Evolutionary conservation across 2,888 invertebrate species (phyloP).

Genomic region (Adelphocoris suturalis): DNA sequence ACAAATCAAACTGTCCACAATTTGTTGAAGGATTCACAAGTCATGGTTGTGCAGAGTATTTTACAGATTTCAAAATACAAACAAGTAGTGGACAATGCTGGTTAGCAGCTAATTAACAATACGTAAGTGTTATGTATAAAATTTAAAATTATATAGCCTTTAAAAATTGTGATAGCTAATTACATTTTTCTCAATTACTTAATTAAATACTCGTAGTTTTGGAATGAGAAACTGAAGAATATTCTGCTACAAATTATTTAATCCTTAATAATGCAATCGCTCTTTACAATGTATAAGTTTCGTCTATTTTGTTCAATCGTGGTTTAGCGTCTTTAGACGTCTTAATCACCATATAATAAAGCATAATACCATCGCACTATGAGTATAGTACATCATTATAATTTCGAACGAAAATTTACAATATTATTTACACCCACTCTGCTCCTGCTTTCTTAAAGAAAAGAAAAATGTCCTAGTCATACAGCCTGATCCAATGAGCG

Average conservation of each 20-base stretch:
- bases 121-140: neutral
- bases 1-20: neutral
- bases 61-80: constrained; percentile 17
- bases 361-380: constrained; percentile 67
- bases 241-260: neutral
- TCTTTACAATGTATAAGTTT: constrained; percentile 28
- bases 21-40: neutral
- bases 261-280: constrained; percentile 15
- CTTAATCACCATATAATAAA: constrained; percentile 59
- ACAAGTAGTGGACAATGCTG: constrained; percentile 3
- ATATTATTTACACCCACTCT: constrained; percentile 33
- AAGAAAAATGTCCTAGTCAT: neutral
- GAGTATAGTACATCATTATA: constrained; percentile 40
- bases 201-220: neutral
- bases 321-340: constrained; percentile 39
- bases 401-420: constrained; percentile 1
- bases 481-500: neutral
- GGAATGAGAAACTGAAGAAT: constrained; percentile 17
- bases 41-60: constrained; percentile 45
- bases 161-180: neutral
- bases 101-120: constrained; percentile 9
- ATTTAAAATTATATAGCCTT: neutral
- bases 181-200: neutral
- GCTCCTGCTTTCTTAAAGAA: constrained; percentile 1
- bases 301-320: constrained; percentile 32